phyloP scores from a whole-genome alignment of 1,140 invertebrate genomes.

The Yoshiicerus persimilis region DNA sequence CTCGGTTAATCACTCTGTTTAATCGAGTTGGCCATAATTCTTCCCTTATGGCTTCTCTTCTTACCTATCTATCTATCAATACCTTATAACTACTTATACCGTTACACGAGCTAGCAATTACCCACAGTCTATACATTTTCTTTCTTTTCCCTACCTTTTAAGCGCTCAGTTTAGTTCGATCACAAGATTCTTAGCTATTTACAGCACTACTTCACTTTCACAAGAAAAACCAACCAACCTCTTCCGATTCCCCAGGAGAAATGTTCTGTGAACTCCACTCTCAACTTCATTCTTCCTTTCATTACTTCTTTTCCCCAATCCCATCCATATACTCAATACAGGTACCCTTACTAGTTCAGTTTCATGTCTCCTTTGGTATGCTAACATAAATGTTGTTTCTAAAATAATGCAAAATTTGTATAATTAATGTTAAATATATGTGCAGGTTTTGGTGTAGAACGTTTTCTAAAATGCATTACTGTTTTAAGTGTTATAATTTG shows the following conservation, averaged over 20 bases:
- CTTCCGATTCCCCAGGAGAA: constrained; percentile 4
- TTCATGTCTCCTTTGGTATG: too few species aligned
- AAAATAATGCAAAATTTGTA: too few species aligned
- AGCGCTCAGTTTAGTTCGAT: neutral
- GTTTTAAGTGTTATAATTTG: too few species aligned
- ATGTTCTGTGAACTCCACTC: neutral
- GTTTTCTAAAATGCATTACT: too few species aligned
- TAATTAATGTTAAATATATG: too few species aligned
- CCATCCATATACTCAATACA: neutral
- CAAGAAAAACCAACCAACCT: neutral
- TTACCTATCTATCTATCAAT: constrained; percentile 25
- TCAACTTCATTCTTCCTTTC: constrained; percentile 14
- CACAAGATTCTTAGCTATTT: neutral
- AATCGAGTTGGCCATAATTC: constrained; percentile 45
- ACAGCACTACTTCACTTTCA: neutral
- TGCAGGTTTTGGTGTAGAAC: too few species aligned
- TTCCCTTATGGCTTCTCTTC: constrained; percentile 36
- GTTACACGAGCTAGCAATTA: neutral
- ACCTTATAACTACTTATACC: neutral
- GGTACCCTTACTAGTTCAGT: too few species aligned
- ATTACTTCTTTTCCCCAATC: neutral
- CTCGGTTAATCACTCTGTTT: constrained; percentile 43
- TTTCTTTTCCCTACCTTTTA: neutral
- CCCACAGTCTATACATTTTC: neutral
- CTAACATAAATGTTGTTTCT: too few species aligned